Base-by-base conservation (phyloP, 1,140 invertebrate genomes). In the Brachionus plicatilis region DNA sequence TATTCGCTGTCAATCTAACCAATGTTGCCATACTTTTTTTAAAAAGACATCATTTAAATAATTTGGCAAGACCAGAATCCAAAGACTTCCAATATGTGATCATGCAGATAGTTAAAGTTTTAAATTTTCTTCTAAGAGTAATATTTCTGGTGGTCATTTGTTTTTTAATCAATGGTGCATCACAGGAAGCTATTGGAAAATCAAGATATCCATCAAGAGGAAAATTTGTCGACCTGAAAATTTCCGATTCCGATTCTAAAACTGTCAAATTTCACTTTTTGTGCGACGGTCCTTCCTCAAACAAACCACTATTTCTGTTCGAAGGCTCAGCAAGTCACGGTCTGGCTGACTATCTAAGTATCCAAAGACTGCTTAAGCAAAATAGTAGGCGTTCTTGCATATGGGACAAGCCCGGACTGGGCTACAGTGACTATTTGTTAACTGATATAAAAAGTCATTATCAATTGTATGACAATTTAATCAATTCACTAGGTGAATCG, bases 311-410 rank as follows among this genome's bases (percentile, higher is more conserved):
- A 12, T 82, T 65, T 68, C 65, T 82, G 14, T 82, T 82, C 53
- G 79, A 82, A 43, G 79, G 79, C 12, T 45, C 37, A 12, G 53
- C 20, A 27, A 82, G 79, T 82, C 79, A 82, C 53, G 79, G 53
- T 29, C 7, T 82, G n/a, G 53, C 65, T 45, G 79, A 82, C 12
- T 82, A 82, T 27, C 20, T 68, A 65, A 68, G 79, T 14, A 17
- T 82, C 33, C 79, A 82, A 65, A 68, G 7, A 14, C 53, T 82
- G 0, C 37, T 65, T 33, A 65, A 47, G 20, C 29, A 82, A 47
- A 65, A 82, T 68, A 60, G 41, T 68, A 60, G 79, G 27, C 50
- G 79, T 20, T 82, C 79, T 20, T 82, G 79, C 45, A 82, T 82
- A 14, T 82, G 79, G 79, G 79, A 82, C 7, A 60, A 65, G 20